Conservation (phyloP, 2,797 vertebrate species). For the Halcyon chelicuti region DNA sequence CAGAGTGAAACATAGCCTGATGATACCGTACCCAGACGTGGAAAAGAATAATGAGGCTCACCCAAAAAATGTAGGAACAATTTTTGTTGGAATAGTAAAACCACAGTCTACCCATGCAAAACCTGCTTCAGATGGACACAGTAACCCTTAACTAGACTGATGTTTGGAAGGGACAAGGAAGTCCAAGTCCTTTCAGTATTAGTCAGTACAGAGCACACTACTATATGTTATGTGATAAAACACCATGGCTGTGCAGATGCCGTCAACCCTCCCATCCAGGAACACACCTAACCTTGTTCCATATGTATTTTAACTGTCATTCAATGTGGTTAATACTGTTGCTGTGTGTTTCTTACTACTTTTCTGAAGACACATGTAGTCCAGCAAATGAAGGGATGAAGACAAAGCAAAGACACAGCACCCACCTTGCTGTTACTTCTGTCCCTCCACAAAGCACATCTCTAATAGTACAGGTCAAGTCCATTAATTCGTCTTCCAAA, state of each 20-base stretch:
- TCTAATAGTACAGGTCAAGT: not conserved
- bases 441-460: not conserved
- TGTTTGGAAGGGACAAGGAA: not conserved
- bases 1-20: not conserved
- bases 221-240: not conserved
- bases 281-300: not conserved
- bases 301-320: not conserved
- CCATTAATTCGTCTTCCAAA: not conserved
- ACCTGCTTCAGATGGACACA: not conserved
- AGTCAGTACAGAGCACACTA: not conserved
- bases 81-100: not conserved
- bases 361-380: not conserved
- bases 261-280: not conserved
- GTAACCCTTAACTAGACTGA: not conserved
- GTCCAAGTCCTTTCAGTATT: not conserved
- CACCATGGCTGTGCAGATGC: not conserved
- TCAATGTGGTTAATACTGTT: not conserved
- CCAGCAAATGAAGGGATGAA: not conserved
- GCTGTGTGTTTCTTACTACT: not conserved
- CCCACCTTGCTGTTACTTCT: not conserved
- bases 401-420: not conserved
- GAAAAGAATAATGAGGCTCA: not conserved
- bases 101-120: not conserved
- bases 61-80: not conserved
- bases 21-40: not conserved